phyloP scores from a whole-genome alignment of 2,888 invertebrate species.

The Hydroisotoma schaefferi region DNA sequence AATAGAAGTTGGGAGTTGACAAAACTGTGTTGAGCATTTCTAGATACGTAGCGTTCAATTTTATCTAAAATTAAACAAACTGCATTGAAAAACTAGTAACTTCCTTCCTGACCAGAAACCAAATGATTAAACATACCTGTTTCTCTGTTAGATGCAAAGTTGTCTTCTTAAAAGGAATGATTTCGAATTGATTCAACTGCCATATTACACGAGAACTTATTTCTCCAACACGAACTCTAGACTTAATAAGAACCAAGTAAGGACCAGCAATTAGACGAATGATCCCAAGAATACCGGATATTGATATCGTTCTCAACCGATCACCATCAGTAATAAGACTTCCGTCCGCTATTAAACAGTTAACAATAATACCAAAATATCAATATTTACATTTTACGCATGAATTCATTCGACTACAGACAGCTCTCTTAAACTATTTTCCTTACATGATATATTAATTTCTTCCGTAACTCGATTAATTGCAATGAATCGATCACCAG shows the following conservation, averaged over 20 bases:
- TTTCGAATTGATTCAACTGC: constrained; percentile 72
- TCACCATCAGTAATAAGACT: constrained; percentile 64
- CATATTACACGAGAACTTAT: constrained; percentile 67
- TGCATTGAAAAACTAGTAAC: too few species aligned
- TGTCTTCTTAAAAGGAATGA: constrained; percentile 81
- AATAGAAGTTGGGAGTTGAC: constrained; percentile 82
- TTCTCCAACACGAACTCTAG: constrained; percentile 75
- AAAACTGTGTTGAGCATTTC: constrained; percentile 79
- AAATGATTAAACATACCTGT: too few species aligned
- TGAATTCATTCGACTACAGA: too few species aligned
- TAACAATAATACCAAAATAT: neutral
- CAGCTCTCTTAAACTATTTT: too few species aligned
- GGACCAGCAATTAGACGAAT: constrained; percentile 78
- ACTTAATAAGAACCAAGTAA: constrained; percentile 84
- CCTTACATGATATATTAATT: constrained; percentile 65
- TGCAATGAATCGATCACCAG: constrained; percentile 70
- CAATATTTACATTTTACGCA: constrained; percentile 6
- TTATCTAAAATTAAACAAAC: constrained; percentile 57
- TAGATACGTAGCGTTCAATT: constrained; percentile 78
- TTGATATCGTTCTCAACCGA: constrained; percentile 56
- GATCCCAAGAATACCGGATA: constrained; percentile 85
- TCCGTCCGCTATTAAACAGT: constrained; percentile 54
- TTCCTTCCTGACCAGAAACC: too few species aligned
- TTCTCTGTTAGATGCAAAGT: constrained; percentile 77
- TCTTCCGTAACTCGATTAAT: constrained; percentile 79